Conservation (phyloP, 2,888 invertebrate genomes). For the Drosophila incognita region DNA sequence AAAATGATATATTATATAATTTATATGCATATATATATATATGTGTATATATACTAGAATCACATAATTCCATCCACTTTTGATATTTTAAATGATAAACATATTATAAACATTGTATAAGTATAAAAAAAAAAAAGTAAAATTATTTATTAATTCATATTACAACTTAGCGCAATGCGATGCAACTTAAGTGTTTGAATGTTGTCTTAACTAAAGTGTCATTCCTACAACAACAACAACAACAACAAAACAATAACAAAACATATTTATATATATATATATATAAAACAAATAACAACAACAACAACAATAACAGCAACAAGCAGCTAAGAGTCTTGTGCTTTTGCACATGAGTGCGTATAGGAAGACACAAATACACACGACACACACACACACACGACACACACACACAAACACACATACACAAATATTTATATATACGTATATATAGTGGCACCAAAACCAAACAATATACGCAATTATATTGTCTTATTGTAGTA, state of each 20-base stretch:
- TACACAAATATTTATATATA: constrained; percentile 43
- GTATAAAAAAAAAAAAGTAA: constrained; percentile 11
- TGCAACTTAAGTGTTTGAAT: constrained; percentile 65
- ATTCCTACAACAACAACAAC: constrained; percentile 54
- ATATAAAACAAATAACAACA: constrained; percentile 15
- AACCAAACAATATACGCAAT: constrained; percentile 50
- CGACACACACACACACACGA: background rate
- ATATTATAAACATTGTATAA: constrained; percentile 42
- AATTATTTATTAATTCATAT: constrained; percentile 43
- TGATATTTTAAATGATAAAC: constrained; percentile 76
- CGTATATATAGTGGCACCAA: constrained; percentile 66
- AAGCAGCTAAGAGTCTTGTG: constrained; percentile 40
- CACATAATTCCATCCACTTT: constrained; percentile 82
- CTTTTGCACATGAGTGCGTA: constrained; percentile 52
- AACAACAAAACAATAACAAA: constrained; percentile 14
- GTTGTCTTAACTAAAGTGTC: constrained; percentile 61
- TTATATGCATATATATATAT: constrained; percentile 33
- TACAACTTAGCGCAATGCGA: constrained; percentile 45
- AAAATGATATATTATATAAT: constrained; percentile 50
- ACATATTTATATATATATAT: constrained; percentile 14
- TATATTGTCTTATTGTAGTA: constrained; percentile 70
- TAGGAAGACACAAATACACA: constrained; percentile 24
- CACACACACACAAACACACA: constrained; percentile 15
- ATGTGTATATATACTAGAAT: constrained; percentile 59
- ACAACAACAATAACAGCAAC: constrained; percentile 24